A percentile compares a stretch with the other conserved stretches of the same genome.
Evolutionary conservation across 2,888 invertebrate species (phyloP).

Genomic region (Pandemis cinnamomeana): DNA sequence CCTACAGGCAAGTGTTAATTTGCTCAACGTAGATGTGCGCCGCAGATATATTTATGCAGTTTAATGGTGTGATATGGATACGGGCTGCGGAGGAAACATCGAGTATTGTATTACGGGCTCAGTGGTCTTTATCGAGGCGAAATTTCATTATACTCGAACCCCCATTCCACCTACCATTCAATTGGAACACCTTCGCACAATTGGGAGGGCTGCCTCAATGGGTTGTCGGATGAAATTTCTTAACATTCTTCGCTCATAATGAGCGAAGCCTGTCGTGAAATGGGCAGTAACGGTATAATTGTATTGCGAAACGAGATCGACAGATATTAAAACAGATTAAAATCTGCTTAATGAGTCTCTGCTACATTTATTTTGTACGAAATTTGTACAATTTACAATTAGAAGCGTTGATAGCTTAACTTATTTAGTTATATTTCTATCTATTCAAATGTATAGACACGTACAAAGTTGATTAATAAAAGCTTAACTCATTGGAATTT

Average conservation of each 20-base stretch:
- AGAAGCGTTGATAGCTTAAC: conserved; percentile 8
- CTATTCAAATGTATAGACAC: background rate
- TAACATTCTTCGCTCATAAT: conserved; percentile 81
- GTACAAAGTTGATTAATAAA: no score
- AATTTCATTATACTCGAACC: conserved; percentile 83
- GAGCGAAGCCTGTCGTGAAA: conserved; percentile 79
- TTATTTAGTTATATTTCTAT: background rate
- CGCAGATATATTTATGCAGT: conserved; percentile 79
- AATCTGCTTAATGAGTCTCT: conserved; percentile 74
- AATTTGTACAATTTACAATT: conserved; percentile 55
- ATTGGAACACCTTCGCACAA: conserved; percentile 83
- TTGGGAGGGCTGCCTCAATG: conserved; percentile 82
- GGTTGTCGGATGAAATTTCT: conserved; percentile 84
- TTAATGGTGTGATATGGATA: conserved; percentile 83
- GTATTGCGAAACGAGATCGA: conserved; percentile 78
- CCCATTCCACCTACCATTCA: conserved; percentile 79
- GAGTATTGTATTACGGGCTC: conserved; percentile 82
- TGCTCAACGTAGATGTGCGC: conserved; percentile 75
- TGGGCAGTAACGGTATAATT: conserved; percentile 82
- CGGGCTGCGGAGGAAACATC: conserved; percentile 81
- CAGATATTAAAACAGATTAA: conserved; percentile 78
- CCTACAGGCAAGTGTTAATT: conserved; percentile 67
- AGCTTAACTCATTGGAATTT: background rate
- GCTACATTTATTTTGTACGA: conserved; percentile 63
- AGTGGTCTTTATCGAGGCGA: conserved; percentile 80